Evolutionary conservation across 1,140 invertebrate genomes (phyloP).

Genomic region (Brachionus paranguensis): DNA sequence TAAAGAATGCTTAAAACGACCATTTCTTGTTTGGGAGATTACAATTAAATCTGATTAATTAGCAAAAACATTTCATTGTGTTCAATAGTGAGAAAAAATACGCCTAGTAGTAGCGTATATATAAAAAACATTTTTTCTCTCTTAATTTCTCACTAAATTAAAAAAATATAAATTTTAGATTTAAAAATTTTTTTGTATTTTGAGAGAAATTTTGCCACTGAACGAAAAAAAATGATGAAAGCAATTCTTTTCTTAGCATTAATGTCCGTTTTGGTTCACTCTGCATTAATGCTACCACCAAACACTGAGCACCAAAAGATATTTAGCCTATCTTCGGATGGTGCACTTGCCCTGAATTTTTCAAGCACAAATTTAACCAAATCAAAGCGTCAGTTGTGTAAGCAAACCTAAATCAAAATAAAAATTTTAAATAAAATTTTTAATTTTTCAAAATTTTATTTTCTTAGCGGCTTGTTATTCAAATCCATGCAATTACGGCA

Average conservation of each 20-base stretch:
- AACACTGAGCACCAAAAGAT: neutral
- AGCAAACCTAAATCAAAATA: neutral
- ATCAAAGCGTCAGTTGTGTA: conserved; percentile 26
- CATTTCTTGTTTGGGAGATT: neutral
- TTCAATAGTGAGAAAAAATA: neutral
- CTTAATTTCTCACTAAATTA: neutral
- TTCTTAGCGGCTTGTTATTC: conserved; percentile 31
- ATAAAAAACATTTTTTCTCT: neutral
- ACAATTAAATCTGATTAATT: conserved; percentile 25
- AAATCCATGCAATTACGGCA: conserved; percentile 39
- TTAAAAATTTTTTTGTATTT: neutral
- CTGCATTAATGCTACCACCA: neutral
- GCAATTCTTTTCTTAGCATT: neutral
- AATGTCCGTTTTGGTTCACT: neutral
- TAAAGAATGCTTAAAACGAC: neutral
- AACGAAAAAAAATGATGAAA: neutral
- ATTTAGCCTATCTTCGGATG: neutral
- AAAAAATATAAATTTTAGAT: neutral
- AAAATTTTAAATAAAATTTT: neutral
- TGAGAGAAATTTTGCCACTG: neutral
- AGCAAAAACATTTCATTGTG: neutral
- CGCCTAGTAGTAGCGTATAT: neutral
- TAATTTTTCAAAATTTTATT: neutral
- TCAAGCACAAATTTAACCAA: neutral
- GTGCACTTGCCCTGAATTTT: neutral